Conservation (phyloP, 2,888 invertebrate genomes). For the Dolichomitus sp. region DNA sequence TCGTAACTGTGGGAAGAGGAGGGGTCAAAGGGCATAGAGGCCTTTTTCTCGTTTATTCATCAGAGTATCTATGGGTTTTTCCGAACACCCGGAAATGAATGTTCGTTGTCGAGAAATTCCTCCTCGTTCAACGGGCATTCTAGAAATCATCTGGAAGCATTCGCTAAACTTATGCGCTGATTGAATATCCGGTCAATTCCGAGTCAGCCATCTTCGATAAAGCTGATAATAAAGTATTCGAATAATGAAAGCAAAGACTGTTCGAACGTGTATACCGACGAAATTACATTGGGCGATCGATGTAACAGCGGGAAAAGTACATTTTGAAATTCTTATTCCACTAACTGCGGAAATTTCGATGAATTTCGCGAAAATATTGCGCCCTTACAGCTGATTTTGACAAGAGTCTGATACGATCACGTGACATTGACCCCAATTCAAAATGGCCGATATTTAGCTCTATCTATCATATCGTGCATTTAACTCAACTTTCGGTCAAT, state of each 20-base stretch:
- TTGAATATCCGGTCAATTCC: neutral
- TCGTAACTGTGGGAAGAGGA: neutral
- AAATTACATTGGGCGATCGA: neutral
- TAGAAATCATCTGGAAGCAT: neutral
- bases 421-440: slow-evolving; percentile 16
- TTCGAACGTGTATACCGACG: neutral
- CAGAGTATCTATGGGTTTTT: neutral
- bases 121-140: neutral
- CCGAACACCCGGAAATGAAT: neutral
- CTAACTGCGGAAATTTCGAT: neutral
- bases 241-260: neutral
- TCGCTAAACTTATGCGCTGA: neutral
- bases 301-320: neutral
- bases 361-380: neutral
- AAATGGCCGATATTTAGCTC: slow-evolving; percentile 39
- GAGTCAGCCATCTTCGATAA: slow-evolving; percentile 35
- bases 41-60: neutral
- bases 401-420: slow-evolving; percentile 9
- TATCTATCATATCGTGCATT: neutral
- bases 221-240: neutral
- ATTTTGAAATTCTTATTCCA: neutral
- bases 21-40: neutral
- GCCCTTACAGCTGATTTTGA: slow-evolving; percentile 46
- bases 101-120: neutral
- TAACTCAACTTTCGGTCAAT: slow-evolving; percentile 12